These are phyloP conservation scores for Caenorhabditis panamensis DNA, from an alignment of 2,888 invertebrate species.

Conservation along the genomic window DNA sequence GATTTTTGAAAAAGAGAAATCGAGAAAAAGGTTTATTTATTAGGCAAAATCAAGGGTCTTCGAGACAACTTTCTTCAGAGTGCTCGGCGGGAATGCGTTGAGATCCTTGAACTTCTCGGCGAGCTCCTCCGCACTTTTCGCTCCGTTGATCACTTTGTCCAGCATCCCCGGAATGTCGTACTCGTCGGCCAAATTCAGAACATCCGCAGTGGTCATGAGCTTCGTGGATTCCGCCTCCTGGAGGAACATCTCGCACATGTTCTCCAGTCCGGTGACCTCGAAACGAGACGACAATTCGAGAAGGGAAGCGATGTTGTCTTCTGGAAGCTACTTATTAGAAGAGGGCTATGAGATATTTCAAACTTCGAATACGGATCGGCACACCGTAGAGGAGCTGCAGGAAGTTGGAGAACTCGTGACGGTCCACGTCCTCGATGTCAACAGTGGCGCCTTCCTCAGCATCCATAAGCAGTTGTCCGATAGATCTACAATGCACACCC, in stretches of 20 bases:
- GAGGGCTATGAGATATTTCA: not conserved
- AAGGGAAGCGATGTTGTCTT: slow-evolving; percentile 18
- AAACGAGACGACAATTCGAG: slow-evolving; percentile 1
- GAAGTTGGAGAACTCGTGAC: slow-evolving; percentile 29
- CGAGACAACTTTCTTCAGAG: slow-evolving; percentile 13
- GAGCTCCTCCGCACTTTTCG: slow-evolving; percentile 13
- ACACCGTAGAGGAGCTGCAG: slow-evolving; percentile 39
- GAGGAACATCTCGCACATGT: slow-evolving; percentile 17
- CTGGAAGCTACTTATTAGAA: not conserved
- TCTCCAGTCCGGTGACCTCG: slow-evolving; percentile 12
- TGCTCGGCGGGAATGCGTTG: not conserved
- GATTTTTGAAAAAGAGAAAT: not conserved
- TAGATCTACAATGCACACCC: slow-evolving; percentile 17
- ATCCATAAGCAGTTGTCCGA: not conserved
- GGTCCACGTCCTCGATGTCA: slow-evolving; percentile 12
- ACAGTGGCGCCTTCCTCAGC: not conserved
- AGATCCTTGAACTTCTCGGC: slow-evolving; percentile 8
- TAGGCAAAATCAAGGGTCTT: slow-evolving; percentile 7
- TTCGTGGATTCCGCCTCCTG: slow-evolving; percentile 9
- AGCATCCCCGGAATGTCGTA: not conserved
- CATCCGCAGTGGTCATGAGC: not conserved
- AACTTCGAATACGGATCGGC: slow-evolving; percentile 33
- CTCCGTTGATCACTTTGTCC: not conserved
- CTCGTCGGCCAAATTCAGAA: slow-evolving; percentile 6
- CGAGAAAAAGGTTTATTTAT: slow-evolving; percentile 2